These are phyloP conservation scores for Lacanobia wlatinum DNA, from an alignment of 2,888 invertebrate species.

Conservation along the genomic window DNA sequence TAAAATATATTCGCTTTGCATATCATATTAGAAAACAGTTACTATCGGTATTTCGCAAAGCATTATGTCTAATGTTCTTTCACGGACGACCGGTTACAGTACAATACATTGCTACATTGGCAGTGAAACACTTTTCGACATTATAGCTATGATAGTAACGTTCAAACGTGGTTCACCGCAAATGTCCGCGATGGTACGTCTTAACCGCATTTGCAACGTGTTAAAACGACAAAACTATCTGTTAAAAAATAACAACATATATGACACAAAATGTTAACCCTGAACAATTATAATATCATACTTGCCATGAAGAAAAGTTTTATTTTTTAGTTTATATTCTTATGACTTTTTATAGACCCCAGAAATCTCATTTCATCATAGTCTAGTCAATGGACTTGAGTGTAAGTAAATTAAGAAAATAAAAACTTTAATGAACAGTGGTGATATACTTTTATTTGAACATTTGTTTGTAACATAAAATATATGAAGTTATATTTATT, in stretches of 20 bases:
- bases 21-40: background rate
- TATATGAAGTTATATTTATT: background rate
- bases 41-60: constrained; percentile 13
- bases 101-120: background rate
- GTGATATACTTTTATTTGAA: constrained; percentile 65
- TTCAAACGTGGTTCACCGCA: too few relatives aligned
- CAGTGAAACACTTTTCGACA: too few relatives aligned
- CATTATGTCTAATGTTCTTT: constrained; percentile 1
- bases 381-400: constrained; percentile 79
- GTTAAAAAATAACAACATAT: constrained; percentile 34
- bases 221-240: constrained; percentile 40
- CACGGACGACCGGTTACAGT: constrained; percentile 7
- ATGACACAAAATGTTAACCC: constrained; percentile 63
- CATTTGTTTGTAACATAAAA: background rate
- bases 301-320: constrained; percentile 76
- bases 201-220: background rate
- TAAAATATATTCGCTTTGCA: constrained; percentile 27
- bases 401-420: constrained; percentile 74
- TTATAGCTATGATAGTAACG: too few relatives aligned
- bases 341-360: constrained; percentile 53
- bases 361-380: constrained; percentile 72
- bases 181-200: background rate
- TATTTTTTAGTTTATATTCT: constrained; percentile 66
- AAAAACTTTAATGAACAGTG: constrained; percentile 70
- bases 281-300: constrained; percentile 69